These are phyloP conservation scores for Coremacera marginata DNA, from an alignment of 2,888 invertebrate species.

Conservation along the genomic window DNA sequence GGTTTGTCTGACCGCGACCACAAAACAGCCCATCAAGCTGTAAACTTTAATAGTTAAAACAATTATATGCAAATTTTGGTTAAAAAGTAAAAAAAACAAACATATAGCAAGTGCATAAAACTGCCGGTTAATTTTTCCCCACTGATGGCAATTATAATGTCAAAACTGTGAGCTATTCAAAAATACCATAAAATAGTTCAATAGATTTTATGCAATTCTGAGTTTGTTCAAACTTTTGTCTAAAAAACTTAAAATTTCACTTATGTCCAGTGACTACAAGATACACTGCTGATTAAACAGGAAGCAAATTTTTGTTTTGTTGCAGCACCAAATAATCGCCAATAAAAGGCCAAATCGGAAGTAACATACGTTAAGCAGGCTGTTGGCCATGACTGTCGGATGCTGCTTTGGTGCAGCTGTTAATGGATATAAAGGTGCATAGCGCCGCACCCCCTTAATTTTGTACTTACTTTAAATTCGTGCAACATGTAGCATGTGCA, in stretches of 20 bases:
- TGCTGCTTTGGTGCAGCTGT: background rate
- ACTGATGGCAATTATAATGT: no score
- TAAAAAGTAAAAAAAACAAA: no score
- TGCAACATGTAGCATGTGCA: background rate
- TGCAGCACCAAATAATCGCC: slow-evolving; percentile 18
- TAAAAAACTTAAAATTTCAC: background rate
- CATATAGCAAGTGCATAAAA: no score
- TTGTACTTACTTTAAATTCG: background rate
- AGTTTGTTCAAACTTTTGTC: background rate
- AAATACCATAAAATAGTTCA: background rate
- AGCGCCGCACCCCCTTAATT: background rate
- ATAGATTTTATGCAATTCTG: no score
- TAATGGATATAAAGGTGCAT: background rate
- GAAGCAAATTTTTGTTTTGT: slow-evolving; percentile 33
- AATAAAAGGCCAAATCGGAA: slow-evolving; percentile 45
- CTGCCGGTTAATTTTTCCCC: background rate
- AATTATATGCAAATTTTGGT: no score
- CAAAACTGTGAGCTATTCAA: no score
- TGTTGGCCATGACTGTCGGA: background rate
- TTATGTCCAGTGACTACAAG: slow-evolving; percentile 4
- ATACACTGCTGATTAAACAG: background rate
- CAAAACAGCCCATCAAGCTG: no score
- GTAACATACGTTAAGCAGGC: background rate
- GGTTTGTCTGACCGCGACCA: no score
- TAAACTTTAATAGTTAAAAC: no score